Percentiles rank a stretch among this genome's conserved stretches.
Conservation (phyloP, 2,888 invertebrate genomes). For the Azorinus chamasolen region DNA sequence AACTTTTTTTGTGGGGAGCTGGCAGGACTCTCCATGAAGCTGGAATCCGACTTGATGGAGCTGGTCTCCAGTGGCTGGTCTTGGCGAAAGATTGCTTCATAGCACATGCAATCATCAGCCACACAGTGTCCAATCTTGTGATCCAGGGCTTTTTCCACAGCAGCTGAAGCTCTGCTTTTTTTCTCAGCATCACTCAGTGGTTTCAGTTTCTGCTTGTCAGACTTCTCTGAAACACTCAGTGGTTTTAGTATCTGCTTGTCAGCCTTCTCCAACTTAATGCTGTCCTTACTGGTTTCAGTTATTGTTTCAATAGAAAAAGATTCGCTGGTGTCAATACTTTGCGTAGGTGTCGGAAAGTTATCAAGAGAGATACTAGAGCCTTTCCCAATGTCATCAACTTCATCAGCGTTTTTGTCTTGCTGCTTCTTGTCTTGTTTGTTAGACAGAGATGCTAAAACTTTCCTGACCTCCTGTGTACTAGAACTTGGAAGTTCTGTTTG, state of each 20-base stretch:
- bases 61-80: constrained; percentile 78
- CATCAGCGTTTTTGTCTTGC: neutral
- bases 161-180: no score
- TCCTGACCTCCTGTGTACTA: constrained; percentile 59
- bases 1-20: constrained; percentile 64
- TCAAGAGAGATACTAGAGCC: no score
- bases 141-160: constrained; percentile 20
- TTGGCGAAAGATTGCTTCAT: constrained; percentile 70
- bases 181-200: neutral
- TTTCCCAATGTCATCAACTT: no score
- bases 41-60: constrained; percentile 74
- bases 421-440: constrained; percentile 3
- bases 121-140: constrained; percentile 53
- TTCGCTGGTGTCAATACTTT: constrained; percentile 39
- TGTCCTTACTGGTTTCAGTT: constrained; percentile 25
- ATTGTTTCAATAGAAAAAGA: constrained; percentile 40
- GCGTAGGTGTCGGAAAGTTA: constrained; percentile 18
- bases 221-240: neutral
- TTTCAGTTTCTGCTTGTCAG: neutral
- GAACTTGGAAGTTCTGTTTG: constrained; percentile 44
- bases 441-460: constrained; percentile 50
- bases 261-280: constrained; percentile 1
- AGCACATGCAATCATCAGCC: constrained; percentile 64
- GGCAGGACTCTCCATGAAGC: constrained; percentile 61
- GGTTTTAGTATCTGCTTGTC: neutral